Evolutionary conservation across 2,888 invertebrate genomes (phyloP).

Genomic region (Microplitis manilae): DNA sequence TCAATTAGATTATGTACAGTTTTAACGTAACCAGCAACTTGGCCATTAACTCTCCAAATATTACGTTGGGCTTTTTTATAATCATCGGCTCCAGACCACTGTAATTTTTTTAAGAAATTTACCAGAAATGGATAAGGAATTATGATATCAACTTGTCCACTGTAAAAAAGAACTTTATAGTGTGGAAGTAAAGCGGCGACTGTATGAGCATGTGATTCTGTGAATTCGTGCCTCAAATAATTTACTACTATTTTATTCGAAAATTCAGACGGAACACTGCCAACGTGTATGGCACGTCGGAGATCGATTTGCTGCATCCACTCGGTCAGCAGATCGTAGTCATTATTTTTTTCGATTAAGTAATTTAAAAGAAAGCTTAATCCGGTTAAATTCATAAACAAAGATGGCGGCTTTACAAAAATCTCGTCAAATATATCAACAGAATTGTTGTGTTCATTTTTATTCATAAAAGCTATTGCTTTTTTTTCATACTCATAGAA

Average conservation of each 20-base stretch:
- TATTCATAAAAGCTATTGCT: not conserved
- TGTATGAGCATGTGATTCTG: constrained; percentile 85
- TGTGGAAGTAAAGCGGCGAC: constrained; percentile 79
- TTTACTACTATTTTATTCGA: constrained; percentile 78
- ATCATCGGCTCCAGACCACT: constrained; percentile 70
- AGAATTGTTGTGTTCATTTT: not conserved
- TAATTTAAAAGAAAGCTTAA: constrained; percentile 85
- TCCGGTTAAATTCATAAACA: constrained; percentile 78
- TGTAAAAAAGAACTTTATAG: constrained; percentile 86
- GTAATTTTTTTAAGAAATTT: constrained; percentile 79
- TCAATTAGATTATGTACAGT: constrained; percentile 68
- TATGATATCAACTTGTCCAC: constrained; percentile 92
- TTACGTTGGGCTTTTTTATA: constrained; percentile 69
- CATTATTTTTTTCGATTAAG: constrained; percentile 75
- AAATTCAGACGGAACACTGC: constrained; percentile 81
- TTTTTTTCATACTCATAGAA: not conserved
- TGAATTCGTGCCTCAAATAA: constrained; percentile 82
- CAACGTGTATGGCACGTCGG: constrained; percentile 87
- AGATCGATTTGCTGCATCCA: constrained; percentile 78
- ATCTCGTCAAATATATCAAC: not conserved
- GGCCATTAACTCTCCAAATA: constrained; percentile 69
- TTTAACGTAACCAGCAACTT: constrained; percentile 71
- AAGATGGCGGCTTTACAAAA: too few species aligned
- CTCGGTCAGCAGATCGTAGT: constrained; percentile 73
- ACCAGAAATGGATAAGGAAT: constrained; percentile 90